Evolutionary conservation across 2,888 invertebrate species (phyloP).

Genomic region (Pediacus dermestoides): DNA sequence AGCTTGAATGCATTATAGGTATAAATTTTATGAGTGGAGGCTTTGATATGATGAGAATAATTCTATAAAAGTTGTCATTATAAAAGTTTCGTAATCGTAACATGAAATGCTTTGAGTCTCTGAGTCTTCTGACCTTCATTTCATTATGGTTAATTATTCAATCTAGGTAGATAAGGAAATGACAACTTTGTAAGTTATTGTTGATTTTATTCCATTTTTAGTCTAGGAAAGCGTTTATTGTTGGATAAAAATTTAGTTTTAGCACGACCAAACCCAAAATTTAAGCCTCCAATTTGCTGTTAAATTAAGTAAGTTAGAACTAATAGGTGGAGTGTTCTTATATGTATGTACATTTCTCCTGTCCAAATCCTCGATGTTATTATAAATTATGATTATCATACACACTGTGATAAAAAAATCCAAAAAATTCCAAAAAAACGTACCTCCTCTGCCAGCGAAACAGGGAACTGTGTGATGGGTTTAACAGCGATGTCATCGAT

Average conservation of each 20-base stretch:
- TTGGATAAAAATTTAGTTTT: no score
- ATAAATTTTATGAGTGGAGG: no score
- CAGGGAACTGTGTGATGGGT: slow-evolving; percentile 81
- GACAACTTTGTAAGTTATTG: slow-evolving; percentile 22
- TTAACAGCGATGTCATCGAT: slow-evolving; percentile 84
- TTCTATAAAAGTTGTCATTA: not conserved
- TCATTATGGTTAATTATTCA: slow-evolving; percentile 33
- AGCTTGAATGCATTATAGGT: slow-evolving; percentile 20
- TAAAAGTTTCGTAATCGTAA: no score
- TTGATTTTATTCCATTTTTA: slow-evolving; percentile 1
- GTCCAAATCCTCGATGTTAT: slow-evolving; percentile 13
- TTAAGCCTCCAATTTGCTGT: no score
- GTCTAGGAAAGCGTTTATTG: no score
- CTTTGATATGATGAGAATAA: not conserved
- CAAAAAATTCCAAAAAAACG: slow-evolving; percentile 38
- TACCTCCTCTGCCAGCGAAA: slow-evolving; percentile 80
- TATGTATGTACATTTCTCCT: no score
- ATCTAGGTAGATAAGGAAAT: slow-evolving; percentile 38
- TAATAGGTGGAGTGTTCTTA: no score
- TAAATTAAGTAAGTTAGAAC: no score
- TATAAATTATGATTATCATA: slow-evolving; percentile 7
- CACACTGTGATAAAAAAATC: no score
- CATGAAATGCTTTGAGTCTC: no score
- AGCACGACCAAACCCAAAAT: no score
- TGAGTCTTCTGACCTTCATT: slow-evolving; percentile 22